Percentiles rank a stretch among this genome's conserved stretches.
phyloP scores from a whole-genome alignment of 2,797 vertebrate species.

The Rhinophrynus dorsalis region DNA sequence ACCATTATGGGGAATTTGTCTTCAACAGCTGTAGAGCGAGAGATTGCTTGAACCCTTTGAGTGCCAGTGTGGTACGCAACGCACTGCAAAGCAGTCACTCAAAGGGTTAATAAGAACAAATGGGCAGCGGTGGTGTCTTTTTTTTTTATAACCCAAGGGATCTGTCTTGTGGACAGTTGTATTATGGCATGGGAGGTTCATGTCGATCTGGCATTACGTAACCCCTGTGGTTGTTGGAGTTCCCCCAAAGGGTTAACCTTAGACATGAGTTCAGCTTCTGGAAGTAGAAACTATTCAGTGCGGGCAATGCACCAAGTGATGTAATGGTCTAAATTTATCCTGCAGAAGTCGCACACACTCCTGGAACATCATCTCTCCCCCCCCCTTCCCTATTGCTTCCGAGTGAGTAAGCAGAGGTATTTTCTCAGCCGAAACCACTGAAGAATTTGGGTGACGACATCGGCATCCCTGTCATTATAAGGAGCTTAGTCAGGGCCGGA shows the following conservation, averaged over 20 bases:
- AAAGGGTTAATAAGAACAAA: too few relatives aligned
- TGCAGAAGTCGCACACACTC: constrained; percentile 18
- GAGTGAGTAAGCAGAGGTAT: constrained; percentile 49
- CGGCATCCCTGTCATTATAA: constrained; percentile 40
- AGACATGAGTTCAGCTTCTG: constrained; percentile 45
- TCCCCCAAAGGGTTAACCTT: constrained; percentile 31
- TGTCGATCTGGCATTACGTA: too few relatives aligned
- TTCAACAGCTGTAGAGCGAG: too few relatives aligned
- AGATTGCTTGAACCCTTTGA: too few relatives aligned
- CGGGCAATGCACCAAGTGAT: constrained; percentile 43
- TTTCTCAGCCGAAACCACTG: constrained; percentile 40
- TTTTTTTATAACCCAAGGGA: too few relatives aligned
- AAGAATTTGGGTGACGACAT: constrained; percentile 46
- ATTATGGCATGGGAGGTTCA: too few relatives aligned
- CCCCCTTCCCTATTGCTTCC: constrained; percentile 18
- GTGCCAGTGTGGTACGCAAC: too few relatives aligned
- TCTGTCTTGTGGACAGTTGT: too few relatives aligned
- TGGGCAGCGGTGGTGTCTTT: too few relatives aligned
- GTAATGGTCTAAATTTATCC: constrained; percentile 50
- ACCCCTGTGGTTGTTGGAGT: too few relatives aligned
- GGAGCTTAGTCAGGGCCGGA: constrained; percentile 20
- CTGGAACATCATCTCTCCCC: constrained; percentile 34
- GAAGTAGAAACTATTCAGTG: constrained; percentile 21
- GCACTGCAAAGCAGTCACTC: too few relatives aligned
- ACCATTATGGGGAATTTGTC: too few relatives aligned